Conservation (phyloP, 64 coral and sea anemone genomes). For the Actinia tenebrosa region DNA sequence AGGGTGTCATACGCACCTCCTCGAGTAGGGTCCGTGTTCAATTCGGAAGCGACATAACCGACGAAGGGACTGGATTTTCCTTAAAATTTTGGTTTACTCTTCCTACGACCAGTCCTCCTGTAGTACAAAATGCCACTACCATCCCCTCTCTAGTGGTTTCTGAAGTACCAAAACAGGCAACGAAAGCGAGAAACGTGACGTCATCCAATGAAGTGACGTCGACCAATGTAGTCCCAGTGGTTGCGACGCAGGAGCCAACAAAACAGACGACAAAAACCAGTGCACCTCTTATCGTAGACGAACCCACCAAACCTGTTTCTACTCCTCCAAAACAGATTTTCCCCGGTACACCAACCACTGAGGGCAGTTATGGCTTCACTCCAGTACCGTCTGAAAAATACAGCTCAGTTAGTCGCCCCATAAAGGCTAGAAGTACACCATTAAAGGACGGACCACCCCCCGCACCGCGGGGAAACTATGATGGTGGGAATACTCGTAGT, state of each 20-base stretch:
- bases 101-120: background rate
- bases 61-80: background rate
- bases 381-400: background rate
- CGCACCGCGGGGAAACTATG: background rate
- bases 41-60: background rate
- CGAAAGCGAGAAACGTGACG: background rate
- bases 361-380: background rate
- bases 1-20: background rate
- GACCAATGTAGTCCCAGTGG: background rate
- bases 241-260: background rate
- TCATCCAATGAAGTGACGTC: background rate
- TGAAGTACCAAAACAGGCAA: background rate
- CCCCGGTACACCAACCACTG: background rate
- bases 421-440: constrained; percentile 6
- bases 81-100: background rate
- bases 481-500: too few species aligned
- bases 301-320: background rate
- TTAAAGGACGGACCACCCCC: background rate
- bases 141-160: background rate
- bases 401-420: background rate
- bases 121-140: background rate
- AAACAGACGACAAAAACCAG: background rate
- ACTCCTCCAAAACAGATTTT: too few species aligned
- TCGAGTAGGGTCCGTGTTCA: background rate
- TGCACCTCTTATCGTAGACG: background rate